Conservation (phyloP, 1,140 invertebrate genomes). For the Drosophila sp. region DNA sequence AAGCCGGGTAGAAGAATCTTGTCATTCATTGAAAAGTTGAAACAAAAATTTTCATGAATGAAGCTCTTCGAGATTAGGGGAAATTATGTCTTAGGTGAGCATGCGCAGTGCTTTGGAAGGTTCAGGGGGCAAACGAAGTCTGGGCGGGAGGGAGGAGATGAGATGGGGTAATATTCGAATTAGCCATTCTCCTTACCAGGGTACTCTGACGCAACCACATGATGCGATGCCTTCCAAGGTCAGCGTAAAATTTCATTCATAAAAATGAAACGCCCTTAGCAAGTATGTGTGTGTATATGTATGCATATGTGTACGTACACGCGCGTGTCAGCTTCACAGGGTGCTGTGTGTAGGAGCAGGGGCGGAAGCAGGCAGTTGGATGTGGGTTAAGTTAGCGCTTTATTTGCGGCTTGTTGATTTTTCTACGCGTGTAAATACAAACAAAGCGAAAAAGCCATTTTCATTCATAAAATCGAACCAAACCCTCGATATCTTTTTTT, state of each 20-base stretch:
- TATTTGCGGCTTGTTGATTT: slow-evolving; percentile 78
- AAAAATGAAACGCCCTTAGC: slow-evolving; percentile 64
- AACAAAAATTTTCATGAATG: slow-evolving; percentile 57
- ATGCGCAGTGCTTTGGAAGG: slow-evolving; percentile 21
- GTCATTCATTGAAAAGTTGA: slow-evolving; percentile 64
- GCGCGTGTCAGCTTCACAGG: slow-evolving; percentile 49
- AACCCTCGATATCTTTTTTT: neutral
- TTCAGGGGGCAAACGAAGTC: neutral
- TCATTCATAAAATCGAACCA: slow-evolving; percentile 53
- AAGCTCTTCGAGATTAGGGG: slow-evolving; percentile 33
- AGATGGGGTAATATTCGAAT: slow-evolving; percentile 33
- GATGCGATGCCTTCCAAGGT: slow-evolving; percentile 66
- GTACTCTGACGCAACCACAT: slow-evolving; percentile 67
- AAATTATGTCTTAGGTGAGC: slow-evolving; percentile 33
- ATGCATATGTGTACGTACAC: slow-evolving; percentile 47
- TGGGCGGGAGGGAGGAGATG: neutral
- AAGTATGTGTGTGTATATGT: slow-evolving; percentile 21
- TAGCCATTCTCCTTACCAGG: slow-evolving; percentile 36
- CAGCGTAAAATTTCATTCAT: slow-evolving; percentile 80
- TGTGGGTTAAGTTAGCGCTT: slow-evolving; percentile 32
- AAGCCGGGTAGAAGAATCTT: slow-evolving; percentile 8
- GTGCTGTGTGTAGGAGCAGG: neutral
- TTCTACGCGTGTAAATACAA: slow-evolving; percentile 71
- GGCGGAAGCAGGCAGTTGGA: neutral
- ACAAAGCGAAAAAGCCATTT: slow-evolving; percentile 60